Percentiles rank a stretch among this genome's conserved stretches.
Conservation (phyloP, 1,140 invertebrate genomes). For the Papilio xuthus region DNA sequence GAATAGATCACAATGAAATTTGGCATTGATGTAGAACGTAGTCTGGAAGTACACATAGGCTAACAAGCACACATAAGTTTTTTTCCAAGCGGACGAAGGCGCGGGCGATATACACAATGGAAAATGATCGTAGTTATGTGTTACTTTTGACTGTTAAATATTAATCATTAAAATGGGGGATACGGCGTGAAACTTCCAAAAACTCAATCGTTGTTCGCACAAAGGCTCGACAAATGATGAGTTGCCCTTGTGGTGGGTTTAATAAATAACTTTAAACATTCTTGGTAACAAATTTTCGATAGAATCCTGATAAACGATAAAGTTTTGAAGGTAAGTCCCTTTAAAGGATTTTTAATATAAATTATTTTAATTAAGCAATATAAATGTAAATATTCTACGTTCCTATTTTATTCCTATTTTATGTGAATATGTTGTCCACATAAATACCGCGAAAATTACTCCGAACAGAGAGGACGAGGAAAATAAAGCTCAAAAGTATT, state of each 20-base stretch:
- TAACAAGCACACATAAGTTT: too few species aligned
- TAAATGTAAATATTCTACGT: neutral
- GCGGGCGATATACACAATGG: too few species aligned
- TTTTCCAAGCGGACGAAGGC: too few species aligned
- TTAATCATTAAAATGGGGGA: neutral
- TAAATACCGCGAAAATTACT: neutral
- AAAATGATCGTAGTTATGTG: too few species aligned
- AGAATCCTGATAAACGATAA: neutral
- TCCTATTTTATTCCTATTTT: neutral
- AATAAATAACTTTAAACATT: constrained; percentile 18
- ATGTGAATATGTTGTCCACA: neutral
- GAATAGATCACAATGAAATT: too few species aligned
- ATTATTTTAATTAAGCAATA: neutral
- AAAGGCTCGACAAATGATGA: neutral
- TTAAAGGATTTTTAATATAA: neutral
- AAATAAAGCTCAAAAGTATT: constrained; percentile 1
- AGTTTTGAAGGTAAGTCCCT: neutral
- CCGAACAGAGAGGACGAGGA: neutral
- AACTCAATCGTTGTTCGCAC: constrained; percentile 2
- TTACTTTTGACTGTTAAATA: neutral
- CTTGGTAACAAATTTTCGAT: neutral
- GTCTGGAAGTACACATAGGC: too few species aligned
- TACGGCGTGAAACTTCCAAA: neutral
- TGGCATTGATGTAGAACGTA: too few species aligned
- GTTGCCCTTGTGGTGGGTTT: neutral